Evolutionary conservation across 2,113 vertebrate genomes (phyloP).

Genomic region (Corythornis cristatus): DNA sequence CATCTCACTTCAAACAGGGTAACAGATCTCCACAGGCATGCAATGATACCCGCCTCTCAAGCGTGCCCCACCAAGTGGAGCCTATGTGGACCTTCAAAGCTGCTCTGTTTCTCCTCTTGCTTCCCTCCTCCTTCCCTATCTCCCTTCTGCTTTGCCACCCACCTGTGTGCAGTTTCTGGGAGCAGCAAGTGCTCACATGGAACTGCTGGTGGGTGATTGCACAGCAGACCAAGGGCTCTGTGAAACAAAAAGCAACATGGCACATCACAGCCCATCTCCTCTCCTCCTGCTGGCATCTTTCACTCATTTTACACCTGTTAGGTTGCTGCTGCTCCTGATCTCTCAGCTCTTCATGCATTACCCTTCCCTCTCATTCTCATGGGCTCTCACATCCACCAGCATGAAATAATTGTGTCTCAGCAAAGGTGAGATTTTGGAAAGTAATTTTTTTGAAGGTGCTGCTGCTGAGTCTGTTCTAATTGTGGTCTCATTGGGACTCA

Average conservation of each 20-base stretch:
- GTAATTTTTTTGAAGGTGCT: neutral
- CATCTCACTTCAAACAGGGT: neutral
- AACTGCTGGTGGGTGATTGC: rapidly evolving
- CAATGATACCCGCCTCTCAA: neutral
- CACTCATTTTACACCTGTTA: conserved; percentile 8
- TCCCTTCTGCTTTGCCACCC: neutral
- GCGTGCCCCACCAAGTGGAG: rapidly evolving
- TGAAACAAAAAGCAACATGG: neutral
- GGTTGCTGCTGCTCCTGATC: neutral
- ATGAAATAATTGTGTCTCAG: neutral
- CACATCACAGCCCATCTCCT: neutral
- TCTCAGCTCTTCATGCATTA: neutral
- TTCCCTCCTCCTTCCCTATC: neutral
- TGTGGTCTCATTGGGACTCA: neutral
- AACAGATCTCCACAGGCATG: neutral
- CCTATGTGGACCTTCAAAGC: neutral
- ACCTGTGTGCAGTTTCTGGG: neutral
- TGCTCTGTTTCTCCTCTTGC: neutral
- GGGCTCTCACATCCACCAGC: neutral
- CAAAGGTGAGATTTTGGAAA: neutral
- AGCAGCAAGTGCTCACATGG: rapidly evolving
- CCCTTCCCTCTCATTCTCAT: neutral
- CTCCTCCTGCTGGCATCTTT: rapidly evolving
- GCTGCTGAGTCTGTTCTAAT: neutral
- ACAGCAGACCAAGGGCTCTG: rapidly evolving